Conservation (phyloP, 2,888 invertebrate genomes). For the Punctoribates punctum region DNA sequence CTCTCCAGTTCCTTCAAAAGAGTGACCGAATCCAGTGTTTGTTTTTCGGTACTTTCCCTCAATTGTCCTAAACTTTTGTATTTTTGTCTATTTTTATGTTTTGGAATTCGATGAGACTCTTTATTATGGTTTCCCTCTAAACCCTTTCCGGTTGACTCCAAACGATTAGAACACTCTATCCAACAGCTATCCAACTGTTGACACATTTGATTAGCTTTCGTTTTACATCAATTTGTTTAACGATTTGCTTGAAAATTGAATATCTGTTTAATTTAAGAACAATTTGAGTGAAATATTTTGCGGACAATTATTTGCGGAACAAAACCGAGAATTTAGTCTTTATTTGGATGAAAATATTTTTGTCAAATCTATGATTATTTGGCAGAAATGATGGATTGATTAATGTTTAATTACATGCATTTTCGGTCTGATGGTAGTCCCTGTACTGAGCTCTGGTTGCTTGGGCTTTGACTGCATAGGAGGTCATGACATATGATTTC, state of each 20-base stretch:
- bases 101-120: background rate
- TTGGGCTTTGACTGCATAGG: background rate
- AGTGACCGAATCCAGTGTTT: slow-evolving; percentile 28
- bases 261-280: too few species aligned
- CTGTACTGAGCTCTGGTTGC: background rate
- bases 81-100: background rate
- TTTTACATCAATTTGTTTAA: too few species aligned
- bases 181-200: too few species aligned
- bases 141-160: background rate
- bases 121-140: slow-evolving; percentile 7
- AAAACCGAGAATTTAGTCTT: too few species aligned
- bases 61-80: slow-evolving; percentile 1
- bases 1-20: background rate
- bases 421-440: background rate
- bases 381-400: slow-evolving; percentile 15
- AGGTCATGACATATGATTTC: slow-evolving; percentile 26
- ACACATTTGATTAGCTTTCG: too few species aligned
- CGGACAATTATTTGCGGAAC: too few species aligned
- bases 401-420: slow-evolving; percentile 25
- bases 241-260: too few species aligned
- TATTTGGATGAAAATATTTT: too few species aligned
- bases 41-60: slow-evolving; percentile 1
- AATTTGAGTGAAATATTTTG: too few species aligned
- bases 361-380: background rate
- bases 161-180: too few species aligned